phyloP scores from a whole-genome alignment of 2,888 invertebrate species.

The Cheilosia impressa region DNA sequence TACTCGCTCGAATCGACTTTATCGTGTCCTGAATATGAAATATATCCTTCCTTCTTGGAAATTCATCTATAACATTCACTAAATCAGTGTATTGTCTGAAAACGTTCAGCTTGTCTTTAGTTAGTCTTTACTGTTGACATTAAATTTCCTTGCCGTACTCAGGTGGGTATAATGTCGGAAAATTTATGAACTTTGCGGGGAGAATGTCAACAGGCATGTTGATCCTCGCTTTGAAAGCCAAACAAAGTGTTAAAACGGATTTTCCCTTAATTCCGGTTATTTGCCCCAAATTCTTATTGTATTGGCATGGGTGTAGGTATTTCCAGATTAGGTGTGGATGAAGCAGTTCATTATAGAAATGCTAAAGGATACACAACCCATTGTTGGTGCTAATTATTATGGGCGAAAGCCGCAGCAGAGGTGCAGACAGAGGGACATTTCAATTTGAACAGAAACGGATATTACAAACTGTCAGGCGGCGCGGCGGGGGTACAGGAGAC shows the following conservation, averaged over 20 bases:
- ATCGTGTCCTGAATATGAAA: conserved; percentile 47
- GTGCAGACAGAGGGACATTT: neutral
- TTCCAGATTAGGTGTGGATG: too few relatives aligned
- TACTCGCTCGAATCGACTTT: conserved; percentile 14
- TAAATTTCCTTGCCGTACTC: too few relatives aligned
- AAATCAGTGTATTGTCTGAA: conserved; percentile 10
- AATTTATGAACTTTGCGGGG: too few relatives aligned
- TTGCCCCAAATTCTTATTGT: too few relatives aligned
- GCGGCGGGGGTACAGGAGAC: neutral
- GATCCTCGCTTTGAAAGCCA: too few relatives aligned
- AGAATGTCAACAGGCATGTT: too few relatives aligned
- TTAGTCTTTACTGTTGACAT: neutral
- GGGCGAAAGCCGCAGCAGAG: conserved; percentile 9
- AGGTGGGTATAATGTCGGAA: too few relatives aligned
- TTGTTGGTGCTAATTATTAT: conserved; percentile 47
- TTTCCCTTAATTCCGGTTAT: too few relatives aligned
- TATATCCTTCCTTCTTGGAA: conserved; percentile 11
- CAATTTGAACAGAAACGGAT: conserved; percentile 12
- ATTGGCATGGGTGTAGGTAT: too few relatives aligned
- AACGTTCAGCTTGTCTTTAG: neutral
- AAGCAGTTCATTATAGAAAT: too few relatives aligned
- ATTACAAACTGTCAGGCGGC: neutral
- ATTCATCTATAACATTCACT: neutral
- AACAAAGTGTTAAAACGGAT: too few relatives aligned
- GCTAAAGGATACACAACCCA: conserved; percentile 8